Conservation (phyloP, 2,888 invertebrate genomes). For the Cheilosia soror region DNA sequence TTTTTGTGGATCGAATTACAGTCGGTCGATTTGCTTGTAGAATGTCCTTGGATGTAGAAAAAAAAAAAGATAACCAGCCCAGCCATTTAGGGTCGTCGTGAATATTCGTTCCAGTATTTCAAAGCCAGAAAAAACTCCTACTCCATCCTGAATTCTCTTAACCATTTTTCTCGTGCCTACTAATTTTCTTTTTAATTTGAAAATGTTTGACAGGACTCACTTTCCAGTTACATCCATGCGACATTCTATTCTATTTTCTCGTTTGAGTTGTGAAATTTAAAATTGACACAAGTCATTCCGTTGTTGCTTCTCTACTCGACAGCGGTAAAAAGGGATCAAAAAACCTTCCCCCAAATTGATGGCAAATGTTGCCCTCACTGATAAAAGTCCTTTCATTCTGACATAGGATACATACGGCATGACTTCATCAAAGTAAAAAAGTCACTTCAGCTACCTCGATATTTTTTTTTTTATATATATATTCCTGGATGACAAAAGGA, state of each 20-base stretch:
- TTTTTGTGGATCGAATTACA: no score
- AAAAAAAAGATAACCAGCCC: no score
- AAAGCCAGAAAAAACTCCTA: no score
- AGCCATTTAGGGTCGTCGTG: no score
- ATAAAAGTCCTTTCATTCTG: constrained; percentile 3
- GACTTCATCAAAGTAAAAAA: constrained; percentile 25
- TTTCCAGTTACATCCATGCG: not conserved
- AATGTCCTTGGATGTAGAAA: no score
- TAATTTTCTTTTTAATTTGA: constrained; percentile 12
- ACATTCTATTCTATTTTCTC: constrained; percentile 14
- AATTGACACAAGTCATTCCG: constrained; percentile 31
- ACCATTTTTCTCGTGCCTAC: not conserved
- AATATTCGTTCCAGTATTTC: no score
- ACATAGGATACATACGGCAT: constrained; percentile 1
- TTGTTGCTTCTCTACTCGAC: not conserved
- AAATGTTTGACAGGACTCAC: constrained; percentile 3
- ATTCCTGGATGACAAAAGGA: constrained; percentile 27
- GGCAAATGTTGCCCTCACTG: constrained; percentile 4
- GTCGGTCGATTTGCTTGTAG: no score
- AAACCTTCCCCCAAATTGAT: constrained; percentile 27
- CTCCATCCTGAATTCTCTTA: not conserved
- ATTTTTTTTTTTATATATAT: not conserved
- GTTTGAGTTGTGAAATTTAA: constrained; percentile 6
- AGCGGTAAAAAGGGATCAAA: constrained; percentile 8
- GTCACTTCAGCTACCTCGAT: constrained; percentile 1